Conservation (phyloP, 2,113 vertebrate genomes). For the Mastomys natalensis region DNA sequence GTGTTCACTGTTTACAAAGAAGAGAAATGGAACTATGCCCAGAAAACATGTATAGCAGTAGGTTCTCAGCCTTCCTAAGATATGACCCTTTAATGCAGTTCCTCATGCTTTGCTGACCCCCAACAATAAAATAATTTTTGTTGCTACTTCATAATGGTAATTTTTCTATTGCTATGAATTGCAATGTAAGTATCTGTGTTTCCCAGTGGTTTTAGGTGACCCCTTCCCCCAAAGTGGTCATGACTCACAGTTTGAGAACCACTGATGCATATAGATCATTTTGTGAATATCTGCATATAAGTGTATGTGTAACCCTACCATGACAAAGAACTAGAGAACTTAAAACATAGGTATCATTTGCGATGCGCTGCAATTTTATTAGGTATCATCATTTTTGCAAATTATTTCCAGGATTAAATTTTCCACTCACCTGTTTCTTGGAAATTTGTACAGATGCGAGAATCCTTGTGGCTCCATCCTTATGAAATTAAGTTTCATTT, state of each 20-base stretch:
- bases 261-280: neutral
- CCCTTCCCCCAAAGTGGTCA: neutral
- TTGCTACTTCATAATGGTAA: neutral
- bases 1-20: neutral
- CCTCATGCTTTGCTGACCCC: neutral
- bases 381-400: neutral
- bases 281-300: neutral
- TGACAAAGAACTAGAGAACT: neutral
- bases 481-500: slow-evolving; percentile 6
- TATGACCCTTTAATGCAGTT: neutral
- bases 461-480: neutral
- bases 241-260: neutral
- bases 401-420: neutral
- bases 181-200: neutral
- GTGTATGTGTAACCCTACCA: neutral
- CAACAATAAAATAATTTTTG: neutral
- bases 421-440: neutral
- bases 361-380: slow-evolving; percentile 9
- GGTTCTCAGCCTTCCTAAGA: neutral
- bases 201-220: neutral
- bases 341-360: neutral
- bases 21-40: neutral
- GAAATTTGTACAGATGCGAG: neutral
- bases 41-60: neutral
- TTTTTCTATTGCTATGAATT: neutral